Evolutionary conservation across 2,797 vertebrate species (phyloP).

Genomic region (Ataeniobius toweri): DNA sequence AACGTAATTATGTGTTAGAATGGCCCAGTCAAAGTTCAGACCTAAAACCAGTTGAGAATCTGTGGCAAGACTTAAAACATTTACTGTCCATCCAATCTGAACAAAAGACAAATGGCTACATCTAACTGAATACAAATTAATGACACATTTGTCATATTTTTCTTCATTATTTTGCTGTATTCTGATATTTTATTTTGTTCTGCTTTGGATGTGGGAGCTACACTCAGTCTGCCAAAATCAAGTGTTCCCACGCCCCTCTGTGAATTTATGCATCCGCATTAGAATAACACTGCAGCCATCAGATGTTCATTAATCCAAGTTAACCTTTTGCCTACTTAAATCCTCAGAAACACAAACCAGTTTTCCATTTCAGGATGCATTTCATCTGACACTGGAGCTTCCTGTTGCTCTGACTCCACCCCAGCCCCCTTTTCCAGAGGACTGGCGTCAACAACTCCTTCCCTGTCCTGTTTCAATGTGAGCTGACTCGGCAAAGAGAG

Average conservation of each 20-base stretch:
- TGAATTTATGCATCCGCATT: slow-evolving; percentile 9
- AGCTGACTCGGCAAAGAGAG: slow-evolving; percentile 25
- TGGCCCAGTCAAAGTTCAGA: not conserved
- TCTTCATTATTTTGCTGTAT: not conserved
- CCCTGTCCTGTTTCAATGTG: not conserved
- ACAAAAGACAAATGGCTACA: not conserved
- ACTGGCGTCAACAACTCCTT: not conserved
- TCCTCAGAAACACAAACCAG: not conserved
- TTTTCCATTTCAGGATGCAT: slow-evolving; percentile 21
- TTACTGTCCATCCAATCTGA: not conserved
- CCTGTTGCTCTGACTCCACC: slow-evolving; percentile 23
- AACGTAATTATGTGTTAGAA: no score
- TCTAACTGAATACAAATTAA: not conserved
- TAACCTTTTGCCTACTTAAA: slow-evolving; percentile 36
- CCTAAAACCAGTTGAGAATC: not conserved
- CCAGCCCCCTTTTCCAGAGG: not conserved
- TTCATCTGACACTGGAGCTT: slow-evolving; percentile 32
- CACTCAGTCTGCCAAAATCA: not conserved
- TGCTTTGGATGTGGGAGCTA: not conserved
- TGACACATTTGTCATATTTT: not conserved
- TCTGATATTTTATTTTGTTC: not conserved
- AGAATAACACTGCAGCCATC: slow-evolving; percentile 13
- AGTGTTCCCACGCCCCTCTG: not conserved
- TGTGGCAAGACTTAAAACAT: not conserved
- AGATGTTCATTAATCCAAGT: slow-evolving; percentile 4